phyloP scores from a whole-genome alignment of 2,113 vertebrate species.

The Ophthalmotilapia sp. region DNA sequence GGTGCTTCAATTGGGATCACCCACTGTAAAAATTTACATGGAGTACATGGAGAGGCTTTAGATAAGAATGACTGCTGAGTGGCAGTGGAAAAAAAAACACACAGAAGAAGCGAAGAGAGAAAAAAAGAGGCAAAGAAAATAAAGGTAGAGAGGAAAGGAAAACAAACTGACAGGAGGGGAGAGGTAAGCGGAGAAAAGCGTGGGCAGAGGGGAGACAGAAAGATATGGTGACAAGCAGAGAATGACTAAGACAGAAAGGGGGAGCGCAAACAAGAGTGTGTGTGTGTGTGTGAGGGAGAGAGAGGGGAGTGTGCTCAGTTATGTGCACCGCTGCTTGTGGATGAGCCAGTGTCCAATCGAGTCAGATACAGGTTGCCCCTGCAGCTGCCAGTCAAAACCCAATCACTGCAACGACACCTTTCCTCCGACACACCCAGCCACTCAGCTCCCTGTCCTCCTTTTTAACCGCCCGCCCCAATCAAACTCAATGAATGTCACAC shows the following conservation, averaged over 20 bases:
- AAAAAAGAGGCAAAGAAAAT: neutral
- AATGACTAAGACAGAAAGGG: slow-evolving; percentile 35
- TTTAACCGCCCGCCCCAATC: neutral
- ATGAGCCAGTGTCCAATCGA: slow-evolving; percentile 47
- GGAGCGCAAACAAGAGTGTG: slow-evolving; percentile 7
- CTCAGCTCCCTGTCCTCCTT: neutral
- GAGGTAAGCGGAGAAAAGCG: neutral
- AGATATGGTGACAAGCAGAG: slow-evolving; percentile 48
- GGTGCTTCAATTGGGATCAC: neutral
- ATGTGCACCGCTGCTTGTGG: slow-evolving; percentile 9
- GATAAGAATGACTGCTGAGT: neutral
- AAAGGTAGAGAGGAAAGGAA: neutral
- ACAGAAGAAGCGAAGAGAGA: neutral
- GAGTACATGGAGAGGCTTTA: neutral
- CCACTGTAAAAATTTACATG: neutral
- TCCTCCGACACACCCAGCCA: slow-evolving; percentile 16
- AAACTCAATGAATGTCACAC: slow-evolving; percentile 17
- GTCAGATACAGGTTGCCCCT: slow-evolving; percentile 36
- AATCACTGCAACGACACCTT: slow-evolving; percentile 39
- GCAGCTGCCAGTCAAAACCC: slow-evolving; percentile 54
- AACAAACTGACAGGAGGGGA: slow-evolving; percentile 16
- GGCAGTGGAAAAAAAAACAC: neutral
- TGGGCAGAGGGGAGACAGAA: slow-evolving; percentile 27
- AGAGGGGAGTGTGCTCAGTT: neutral
- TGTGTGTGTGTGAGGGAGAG: neutral